Percentiles rank a stretch among this genome's conserved stretches.
Conservation (phyloP, 2,888 invertebrate species). For the Blastobasis adustella region DNA sequence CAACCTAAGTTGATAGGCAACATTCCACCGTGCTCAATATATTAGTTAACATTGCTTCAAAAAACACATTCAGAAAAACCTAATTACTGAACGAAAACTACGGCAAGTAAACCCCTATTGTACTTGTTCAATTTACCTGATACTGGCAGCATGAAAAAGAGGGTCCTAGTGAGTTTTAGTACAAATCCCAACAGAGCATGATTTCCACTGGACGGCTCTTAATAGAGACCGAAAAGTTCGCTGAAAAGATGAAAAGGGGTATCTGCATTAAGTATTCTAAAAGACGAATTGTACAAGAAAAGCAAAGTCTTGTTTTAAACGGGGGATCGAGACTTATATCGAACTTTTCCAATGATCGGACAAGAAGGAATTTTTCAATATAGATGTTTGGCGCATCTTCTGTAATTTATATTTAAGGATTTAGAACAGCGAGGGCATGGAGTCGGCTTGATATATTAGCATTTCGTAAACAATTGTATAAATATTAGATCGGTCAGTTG, state of each 20-base stretch:
- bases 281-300: constrained; percentile 67
- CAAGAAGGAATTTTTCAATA: constrained; percentile 53
- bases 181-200: constrained; percentile 41
- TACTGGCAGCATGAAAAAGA: constrained; percentile 21
- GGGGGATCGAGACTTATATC: constrained; percentile 51
- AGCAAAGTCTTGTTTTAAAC: constrained; percentile 69
- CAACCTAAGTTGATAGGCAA: no score
- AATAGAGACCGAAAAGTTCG: constrained; percentile 58
- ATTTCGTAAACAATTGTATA: no score
- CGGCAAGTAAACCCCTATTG: not conserved
- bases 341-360: constrained; percentile 61
- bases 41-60: no score
- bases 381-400: no score
- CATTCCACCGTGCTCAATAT: no score
- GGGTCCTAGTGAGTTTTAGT: constrained; percentile 15
- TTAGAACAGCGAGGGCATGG: no score
- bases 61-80: no score
- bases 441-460: no score
- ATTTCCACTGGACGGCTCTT: constrained; percentile 52
- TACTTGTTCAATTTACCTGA: constrained; percentile 30
- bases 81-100: no score
- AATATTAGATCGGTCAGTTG: no score
- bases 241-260: constrained; percentile 59
- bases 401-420: no score
- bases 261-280: constrained; percentile 66